Evolutionary conservation across 1,140 invertebrate species (phyloP).

Genomic region (Lethocerus indicus): DNA sequence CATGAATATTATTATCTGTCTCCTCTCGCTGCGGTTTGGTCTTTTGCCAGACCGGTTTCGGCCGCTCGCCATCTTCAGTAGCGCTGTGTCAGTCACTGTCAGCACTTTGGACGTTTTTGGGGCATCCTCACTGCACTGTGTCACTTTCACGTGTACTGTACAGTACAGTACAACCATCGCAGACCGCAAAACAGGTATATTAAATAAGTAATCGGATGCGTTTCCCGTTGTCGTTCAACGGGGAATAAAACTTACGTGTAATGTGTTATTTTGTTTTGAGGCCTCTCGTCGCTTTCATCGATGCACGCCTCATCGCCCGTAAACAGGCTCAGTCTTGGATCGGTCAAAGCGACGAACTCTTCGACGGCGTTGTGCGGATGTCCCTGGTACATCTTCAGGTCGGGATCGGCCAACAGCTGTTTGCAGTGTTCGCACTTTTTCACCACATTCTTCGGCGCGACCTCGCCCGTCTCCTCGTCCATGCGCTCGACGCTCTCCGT

Average conservation of each 20-base stretch:
- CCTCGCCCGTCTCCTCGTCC: too few species aligned
- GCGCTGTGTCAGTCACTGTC: too few species aligned
- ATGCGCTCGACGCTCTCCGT: too few species aligned
- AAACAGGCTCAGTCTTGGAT: conserved; percentile 55
- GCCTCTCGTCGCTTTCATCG: conserved; percentile 36
- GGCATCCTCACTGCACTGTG: too few species aligned
- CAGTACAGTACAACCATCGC: too few species aligned
- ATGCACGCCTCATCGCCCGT: conserved; percentile 37
- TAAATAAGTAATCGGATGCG: neutral
- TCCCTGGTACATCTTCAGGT: conserved; percentile 49
- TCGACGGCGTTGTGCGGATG: conserved; percentile 56
- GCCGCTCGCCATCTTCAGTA: too few species aligned
- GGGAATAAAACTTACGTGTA: conserved; percentile 24
- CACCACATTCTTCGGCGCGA: too few species aligned
- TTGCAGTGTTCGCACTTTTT: conserved; percentile 34
- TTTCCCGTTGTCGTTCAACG: neutral
- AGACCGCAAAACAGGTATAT: neutral
- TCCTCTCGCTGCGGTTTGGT: too few species aligned
- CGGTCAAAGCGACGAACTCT: conserved; percentile 57
- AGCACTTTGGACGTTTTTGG: too few species aligned
- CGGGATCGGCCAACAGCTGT: conserved; percentile 42
- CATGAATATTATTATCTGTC: too few species aligned
- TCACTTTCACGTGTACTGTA: too few species aligned
- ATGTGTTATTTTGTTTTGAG: conserved; percentile 45
- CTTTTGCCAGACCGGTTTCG: too few species aligned